Evolutionary conservation across 1,140 invertebrate species (phyloP), one percentile per base, ranked within the genome.

Genomic region (Calliphora vicina): DNA sequence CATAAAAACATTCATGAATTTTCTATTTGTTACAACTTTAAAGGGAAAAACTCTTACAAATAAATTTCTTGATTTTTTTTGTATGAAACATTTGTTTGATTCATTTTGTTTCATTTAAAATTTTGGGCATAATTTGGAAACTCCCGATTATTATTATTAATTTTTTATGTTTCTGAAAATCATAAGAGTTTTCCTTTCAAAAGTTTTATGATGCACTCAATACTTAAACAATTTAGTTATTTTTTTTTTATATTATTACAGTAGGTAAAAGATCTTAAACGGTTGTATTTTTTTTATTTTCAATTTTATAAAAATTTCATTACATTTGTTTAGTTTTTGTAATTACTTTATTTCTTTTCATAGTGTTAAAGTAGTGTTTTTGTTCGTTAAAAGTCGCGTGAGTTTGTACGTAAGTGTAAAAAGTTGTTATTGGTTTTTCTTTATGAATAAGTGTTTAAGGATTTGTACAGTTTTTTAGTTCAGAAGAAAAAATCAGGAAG

Each of bases 201-300:
- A 4, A 1, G 13, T 5, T 57, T 57, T 67, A 67, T 23, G 61
- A 67, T 67, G 61, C 25, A 67, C 61, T 20, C 61, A 67, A 67
- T 67, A 67, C 61, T 23, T 67, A 67, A 67, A 35, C 15, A 15
- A 8, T 35, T 35, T 76, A 35, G 72, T 78, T 78, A 43, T 45
- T 78, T 12, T 76, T 76, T 42, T 78, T 42, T 78, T 78, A n/a
- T 76, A 76, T 76, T 42, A 13, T 78, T 43, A 45, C 17, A 45
- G 20, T 78, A 20, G 20, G 74, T 67, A 87, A 88, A 88, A 88
- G 86, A 88, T 88, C 86, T 88, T 88, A 88, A 88, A 88, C 87
- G 87, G 87, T 86, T 85, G 82, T 82, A 84, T 82, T 73, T 27
- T 45, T 82, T 71, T 43, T 83, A n/a, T n/a, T 78, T 76, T 83